A percentile compares a stretch with the other conserved stretches of the same genome.
phyloP scores from a whole-genome alignment of 53 echinoderm and acorn worm genomes.

The Antedon mediterranea region DNA sequence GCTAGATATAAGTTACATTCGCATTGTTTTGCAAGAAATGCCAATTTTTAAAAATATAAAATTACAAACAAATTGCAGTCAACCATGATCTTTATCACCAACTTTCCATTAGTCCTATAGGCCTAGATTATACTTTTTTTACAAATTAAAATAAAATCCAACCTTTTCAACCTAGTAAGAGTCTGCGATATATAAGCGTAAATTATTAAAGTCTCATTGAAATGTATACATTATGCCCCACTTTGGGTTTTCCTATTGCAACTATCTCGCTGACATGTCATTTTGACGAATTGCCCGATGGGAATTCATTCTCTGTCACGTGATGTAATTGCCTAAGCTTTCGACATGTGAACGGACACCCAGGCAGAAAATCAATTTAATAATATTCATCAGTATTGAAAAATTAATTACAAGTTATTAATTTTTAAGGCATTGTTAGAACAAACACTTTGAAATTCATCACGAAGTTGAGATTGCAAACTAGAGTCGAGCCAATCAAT shows the following conservation, averaged over 20 bases:
- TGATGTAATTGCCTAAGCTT: not conserved
- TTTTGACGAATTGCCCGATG: not conserved
- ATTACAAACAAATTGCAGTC: no score
- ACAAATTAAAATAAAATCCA: no score
- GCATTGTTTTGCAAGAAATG: no score
- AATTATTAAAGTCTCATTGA: not conserved
- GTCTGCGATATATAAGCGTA: not conserved
- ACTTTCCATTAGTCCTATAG: no score
- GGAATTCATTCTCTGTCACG: not conserved
- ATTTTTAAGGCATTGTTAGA: constrained; percentile 1
- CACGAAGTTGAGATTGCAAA: not conserved
- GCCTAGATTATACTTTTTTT: no score
- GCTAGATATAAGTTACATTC: no score
- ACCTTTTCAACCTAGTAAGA: no score
- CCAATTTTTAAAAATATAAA: no score
- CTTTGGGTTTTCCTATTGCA: not conserved
- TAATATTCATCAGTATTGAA: not conserved
- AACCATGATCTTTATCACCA: no score
- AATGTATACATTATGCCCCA: not conserved
- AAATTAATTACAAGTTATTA: not conserved
- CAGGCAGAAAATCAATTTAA: not conserved
- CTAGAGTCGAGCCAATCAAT: not conserved
- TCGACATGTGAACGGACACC: not conserved
- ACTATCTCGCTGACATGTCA: not conserved
- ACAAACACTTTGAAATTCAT: not conserved